A percentile compares a stretch with the other conserved stretches of the same genome.
phyloP scores from a whole-genome alignment of 2,888 invertebrate species.

The Camptogramma bilineatum region DNA sequence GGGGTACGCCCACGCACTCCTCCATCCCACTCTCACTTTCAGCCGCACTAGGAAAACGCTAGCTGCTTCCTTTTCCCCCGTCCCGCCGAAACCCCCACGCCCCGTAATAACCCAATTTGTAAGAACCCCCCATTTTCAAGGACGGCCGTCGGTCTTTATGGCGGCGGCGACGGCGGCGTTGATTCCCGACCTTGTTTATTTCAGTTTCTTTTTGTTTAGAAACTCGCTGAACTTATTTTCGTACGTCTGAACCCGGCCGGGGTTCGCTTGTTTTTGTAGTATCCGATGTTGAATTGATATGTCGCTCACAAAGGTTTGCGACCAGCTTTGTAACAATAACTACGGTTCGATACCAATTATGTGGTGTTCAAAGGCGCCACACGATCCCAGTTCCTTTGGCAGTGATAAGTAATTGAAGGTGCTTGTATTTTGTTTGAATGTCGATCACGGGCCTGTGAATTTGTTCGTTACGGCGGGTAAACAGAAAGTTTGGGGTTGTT shows the following conservation, averaged over 20 bases:
- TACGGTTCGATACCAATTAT: slow-evolving; percentile 62
- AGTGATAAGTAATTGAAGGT: slow-evolving; percentile 69
- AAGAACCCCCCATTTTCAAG: slow-evolving; percentile 85
- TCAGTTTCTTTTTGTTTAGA: slow-evolving; percentile 85
- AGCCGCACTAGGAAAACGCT: slow-evolving; percentile 40
- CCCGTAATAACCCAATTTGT: slow-evolving; percentile 86
- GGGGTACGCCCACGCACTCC: slow-evolving; percentile 77
- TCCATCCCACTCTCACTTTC: slow-evolving; percentile 59
- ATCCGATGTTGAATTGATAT: slow-evolving; percentile 60
- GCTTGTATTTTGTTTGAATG: slow-evolving; percentile 67
- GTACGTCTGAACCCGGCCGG: slow-evolving; percentile 73
- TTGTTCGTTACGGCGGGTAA: slow-evolving; percentile 62
- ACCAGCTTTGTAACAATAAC: slow-evolving; percentile 52
- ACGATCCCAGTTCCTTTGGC: slow-evolving; percentile 61
- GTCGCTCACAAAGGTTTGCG: slow-evolving; percentile 56
- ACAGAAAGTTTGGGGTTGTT: slow-evolving; percentile 58
- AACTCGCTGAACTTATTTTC: slow-evolving; percentile 82
- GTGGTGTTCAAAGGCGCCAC: slow-evolving; percentile 62
- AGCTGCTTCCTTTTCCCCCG: slow-evolving; percentile 61
- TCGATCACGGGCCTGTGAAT: slow-evolving; percentile 65
- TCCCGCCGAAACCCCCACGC: slow-evolving; percentile 76
- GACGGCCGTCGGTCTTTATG: slow-evolving; percentile 86
- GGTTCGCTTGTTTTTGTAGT: slow-evolving; percentile 67
- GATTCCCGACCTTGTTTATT: slow-evolving; percentile 86
- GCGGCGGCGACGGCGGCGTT: slow-evolving; percentile 84